These are phyloP conservation scores for Mormyrus proboscirostris DNA, from an alignment of 2,797 vertebrate genomes.

Conservation along the genomic window DNA sequence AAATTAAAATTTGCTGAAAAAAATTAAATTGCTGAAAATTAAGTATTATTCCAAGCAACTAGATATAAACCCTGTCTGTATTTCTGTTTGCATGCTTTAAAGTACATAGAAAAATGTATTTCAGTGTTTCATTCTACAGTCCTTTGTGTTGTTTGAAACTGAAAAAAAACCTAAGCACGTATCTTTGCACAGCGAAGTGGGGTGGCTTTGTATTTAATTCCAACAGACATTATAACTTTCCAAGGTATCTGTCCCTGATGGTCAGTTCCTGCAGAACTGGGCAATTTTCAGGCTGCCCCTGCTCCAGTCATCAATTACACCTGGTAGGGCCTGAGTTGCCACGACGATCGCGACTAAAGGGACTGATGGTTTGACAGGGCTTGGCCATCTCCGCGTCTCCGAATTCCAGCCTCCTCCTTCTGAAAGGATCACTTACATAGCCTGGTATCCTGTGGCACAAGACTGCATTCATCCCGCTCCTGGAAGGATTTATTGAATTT, in stretches of 20 bases:
- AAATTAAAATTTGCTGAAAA: not conserved
- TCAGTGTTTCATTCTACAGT: not conserved
- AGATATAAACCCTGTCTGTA: not conserved
- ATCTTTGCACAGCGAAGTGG: not conserved
- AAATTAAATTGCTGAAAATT: not conserved
- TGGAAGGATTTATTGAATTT: conserved; percentile 61
- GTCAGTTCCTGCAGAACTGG: conserved; percentile 35
- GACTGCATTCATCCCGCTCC: conserved; percentile 62
- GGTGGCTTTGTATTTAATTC: conserved; percentile 16
- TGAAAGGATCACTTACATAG: conserved; percentile 61
- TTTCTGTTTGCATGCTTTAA: not conserved
- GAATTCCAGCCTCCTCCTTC: conserved; percentile 49
- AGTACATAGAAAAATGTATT: not conserved
- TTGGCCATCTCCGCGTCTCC: conserved; percentile 50
- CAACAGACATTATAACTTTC: conserved; percentile 23
- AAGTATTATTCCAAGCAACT: not conserved
- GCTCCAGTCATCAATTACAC: conserved; percentile 60
- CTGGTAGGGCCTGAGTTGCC: conserved; percentile 38
- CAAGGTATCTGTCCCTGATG: not conserved
- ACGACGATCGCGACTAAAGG: conserved; percentile 47
- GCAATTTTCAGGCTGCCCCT: conserved; percentile 34
- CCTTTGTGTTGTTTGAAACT: not conserved
- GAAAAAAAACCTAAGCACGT: not conserved
- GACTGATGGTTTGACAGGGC: conserved; percentile 54
- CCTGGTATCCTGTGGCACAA: conserved; percentile 62